A percentile compares a stretch with the other conserved stretches of the same genome.
phyloP scores from a whole-genome alignment of 2,797 vertebrate genomes.

The Gambusia yucatana region DNA sequence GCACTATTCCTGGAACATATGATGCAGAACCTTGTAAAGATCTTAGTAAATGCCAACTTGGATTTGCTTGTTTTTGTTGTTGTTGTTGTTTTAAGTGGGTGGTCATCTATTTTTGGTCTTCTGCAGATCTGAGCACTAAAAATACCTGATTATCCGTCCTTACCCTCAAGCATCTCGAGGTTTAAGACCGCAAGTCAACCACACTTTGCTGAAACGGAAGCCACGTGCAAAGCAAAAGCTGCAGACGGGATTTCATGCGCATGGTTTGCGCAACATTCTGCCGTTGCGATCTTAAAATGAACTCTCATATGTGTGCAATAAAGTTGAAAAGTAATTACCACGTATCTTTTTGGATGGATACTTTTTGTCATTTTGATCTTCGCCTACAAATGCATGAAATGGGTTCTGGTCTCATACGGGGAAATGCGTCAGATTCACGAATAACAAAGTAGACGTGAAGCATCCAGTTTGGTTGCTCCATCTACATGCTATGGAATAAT shows the following conservation, averaged over 20 bases:
- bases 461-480: not conserved
- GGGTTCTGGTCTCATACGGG: not conserved
- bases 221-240: not conserved
- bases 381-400: not conserved
- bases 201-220: not conserved
- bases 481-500: not conserved
- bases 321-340: not conserved
- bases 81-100: constrained; percentile 44
- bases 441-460: not conserved
- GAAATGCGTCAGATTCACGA: not conserved
- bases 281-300: not conserved
- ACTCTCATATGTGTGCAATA: constrained; percentile 3
- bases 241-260: constrained; percentile 1
- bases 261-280: not conserved
- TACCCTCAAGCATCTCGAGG: constrained; percentile 8
- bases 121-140: constrained; percentile 37
- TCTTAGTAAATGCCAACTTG: constrained; percentile 34
- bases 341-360: not conserved
- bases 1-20: constrained; percentile 14
- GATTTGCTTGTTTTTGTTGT: not conserved
- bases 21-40: constrained; percentile 35
- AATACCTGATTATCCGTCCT: constrained; percentile 46
- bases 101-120: constrained; percentile 47
- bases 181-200: constrained; percentile 1
- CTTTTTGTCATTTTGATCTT: not conserved